Evolutionary conservation across 2,113 vertebrate species (phyloP).

Genomic region (Neomonachus schauinslandi): DNA sequence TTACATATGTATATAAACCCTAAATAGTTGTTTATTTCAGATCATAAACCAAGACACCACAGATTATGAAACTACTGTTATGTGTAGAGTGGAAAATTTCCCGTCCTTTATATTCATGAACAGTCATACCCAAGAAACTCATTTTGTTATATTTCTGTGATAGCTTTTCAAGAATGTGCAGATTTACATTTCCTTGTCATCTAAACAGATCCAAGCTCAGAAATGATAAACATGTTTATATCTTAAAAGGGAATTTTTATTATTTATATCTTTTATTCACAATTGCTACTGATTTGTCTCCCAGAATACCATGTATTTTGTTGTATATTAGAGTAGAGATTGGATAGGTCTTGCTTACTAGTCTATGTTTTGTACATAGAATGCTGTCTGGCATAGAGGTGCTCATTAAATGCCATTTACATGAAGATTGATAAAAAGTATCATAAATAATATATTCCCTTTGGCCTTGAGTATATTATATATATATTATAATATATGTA

Average conservation of each 20-base stretch:
- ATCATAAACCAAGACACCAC: neutral
- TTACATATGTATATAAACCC: neutral
- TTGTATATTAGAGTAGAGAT: neutral
- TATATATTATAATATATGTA: too few relatives aligned
- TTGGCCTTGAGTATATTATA: neutral
- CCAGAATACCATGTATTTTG: neutral
- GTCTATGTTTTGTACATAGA: neutral
- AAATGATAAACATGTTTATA: neutral
- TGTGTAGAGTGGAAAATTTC: neutral
- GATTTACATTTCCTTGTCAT: neutral
- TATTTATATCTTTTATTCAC: neutral
- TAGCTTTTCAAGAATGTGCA: neutral
- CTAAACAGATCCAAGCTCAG: neutral
- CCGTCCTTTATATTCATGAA: neutral
- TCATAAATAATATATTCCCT: neutral
- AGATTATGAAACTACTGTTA: neutral
- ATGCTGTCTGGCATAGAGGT: neutral
- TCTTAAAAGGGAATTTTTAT: neutral
- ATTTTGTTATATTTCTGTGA: neutral
- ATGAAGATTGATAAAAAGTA: neutral
- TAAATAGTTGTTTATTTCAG: neutral
- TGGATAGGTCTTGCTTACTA: neutral
- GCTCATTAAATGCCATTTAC: neutral
- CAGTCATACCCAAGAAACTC: neutral
- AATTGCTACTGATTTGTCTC: neutral